phyloP scores from a whole-genome alignment of 92 coral and sea anemone genomes.

The Palythoa grandiflora region DNA sequence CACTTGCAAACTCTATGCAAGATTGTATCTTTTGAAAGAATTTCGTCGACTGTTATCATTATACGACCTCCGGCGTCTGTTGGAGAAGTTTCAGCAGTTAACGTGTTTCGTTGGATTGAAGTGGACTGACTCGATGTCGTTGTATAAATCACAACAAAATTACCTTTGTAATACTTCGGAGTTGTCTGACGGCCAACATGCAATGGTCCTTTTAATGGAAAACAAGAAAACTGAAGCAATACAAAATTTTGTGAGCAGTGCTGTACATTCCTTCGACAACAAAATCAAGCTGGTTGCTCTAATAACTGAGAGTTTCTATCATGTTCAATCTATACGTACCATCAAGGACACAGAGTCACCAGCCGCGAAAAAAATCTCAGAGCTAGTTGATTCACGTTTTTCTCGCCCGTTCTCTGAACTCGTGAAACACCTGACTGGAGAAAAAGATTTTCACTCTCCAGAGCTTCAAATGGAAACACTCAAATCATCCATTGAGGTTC shows the following conservation, averaged over 20 bases:
- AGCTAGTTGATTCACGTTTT: conserved; percentile 27
- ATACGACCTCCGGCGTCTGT: conserved; percentile 67
- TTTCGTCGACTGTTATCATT: conserved; percentile 65
- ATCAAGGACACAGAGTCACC: conserved; percentile 82
- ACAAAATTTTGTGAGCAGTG: conserved; percentile 27
- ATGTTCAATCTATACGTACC: conserved; percentile 74
- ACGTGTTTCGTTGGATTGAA: conserved; percentile 53
- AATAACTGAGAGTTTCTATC: conserved; percentile 70
- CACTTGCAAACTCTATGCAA: conserved; percentile 47
- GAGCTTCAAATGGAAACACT: conserved; percentile 76
- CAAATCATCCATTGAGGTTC: conserved; percentile 68
- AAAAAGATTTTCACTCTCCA: conserved; percentile 66
- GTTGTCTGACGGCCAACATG: conserved; percentile 65
- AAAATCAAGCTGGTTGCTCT: conserved; percentile 71
- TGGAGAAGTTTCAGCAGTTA: conserved; percentile 64
- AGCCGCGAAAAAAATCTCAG: conserved; percentile 56
- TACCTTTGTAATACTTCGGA: conserved; percentile 26
- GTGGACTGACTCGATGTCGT: conserved; percentile 50
- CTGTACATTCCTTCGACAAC: conserved; percentile 50
- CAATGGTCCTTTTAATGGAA: conserved; percentile 67
- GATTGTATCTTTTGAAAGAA: conserved; percentile 80
- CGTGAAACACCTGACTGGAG: conserved; percentile 69
- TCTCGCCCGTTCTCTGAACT: conserved; percentile 67
- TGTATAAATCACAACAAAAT: conserved; percentile 50
- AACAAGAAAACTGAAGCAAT: conserved; percentile 45